Evolutionary conservation across 2,113 vertebrate species (phyloP).

Genomic region (Pelobates fuscus): DNA sequence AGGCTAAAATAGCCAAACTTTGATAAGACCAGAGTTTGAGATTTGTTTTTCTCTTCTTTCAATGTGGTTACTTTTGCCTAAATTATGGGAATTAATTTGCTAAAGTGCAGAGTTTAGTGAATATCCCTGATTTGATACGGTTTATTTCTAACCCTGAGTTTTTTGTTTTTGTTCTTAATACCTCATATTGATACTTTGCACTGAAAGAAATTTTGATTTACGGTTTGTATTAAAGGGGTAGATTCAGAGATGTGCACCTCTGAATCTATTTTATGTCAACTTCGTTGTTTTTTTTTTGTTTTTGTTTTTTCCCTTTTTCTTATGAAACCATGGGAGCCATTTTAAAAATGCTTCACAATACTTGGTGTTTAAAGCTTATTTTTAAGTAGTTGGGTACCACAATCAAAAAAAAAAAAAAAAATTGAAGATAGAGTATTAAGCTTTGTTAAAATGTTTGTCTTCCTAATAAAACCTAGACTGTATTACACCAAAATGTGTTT

Average conservation of each 20-base stretch:
- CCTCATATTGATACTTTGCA: slow-evolving; percentile 22
- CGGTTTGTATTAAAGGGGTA: not conserved
- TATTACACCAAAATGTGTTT: not conserved
- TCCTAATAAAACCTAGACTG: slow-evolving; percentile 32
- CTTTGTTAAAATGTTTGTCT: slow-evolving; percentile 34
- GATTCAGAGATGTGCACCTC: not conserved
- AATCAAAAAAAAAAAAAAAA: not conserved
- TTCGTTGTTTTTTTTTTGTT: no score
- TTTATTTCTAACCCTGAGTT: not conserved
- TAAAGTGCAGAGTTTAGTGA: no score
- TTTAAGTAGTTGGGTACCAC: slow-evolving; percentile 9
- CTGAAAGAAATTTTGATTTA: slow-evolving; percentile 12
- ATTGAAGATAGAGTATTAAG: slow-evolving; percentile 13
- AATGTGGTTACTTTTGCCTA: no score
- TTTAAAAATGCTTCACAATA: slow-evolving; percentile 12
- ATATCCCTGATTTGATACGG: no score
- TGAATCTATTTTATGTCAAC: not conserved
- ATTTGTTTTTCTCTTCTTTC: no score
- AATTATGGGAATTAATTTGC: no score
- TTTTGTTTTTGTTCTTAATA: not conserved
- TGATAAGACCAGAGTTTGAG: no score
- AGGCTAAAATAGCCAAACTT: no score
- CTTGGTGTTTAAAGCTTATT: not conserved
- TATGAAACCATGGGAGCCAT: not conserved
- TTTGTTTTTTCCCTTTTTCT: not conserved